A percentile compares a stretch with the other conserved stretches of the same genome.
Evolutionary conservation across 1,140 invertebrate species (phyloP).

Genomic region (Leptinotarsa defecta): DNA sequence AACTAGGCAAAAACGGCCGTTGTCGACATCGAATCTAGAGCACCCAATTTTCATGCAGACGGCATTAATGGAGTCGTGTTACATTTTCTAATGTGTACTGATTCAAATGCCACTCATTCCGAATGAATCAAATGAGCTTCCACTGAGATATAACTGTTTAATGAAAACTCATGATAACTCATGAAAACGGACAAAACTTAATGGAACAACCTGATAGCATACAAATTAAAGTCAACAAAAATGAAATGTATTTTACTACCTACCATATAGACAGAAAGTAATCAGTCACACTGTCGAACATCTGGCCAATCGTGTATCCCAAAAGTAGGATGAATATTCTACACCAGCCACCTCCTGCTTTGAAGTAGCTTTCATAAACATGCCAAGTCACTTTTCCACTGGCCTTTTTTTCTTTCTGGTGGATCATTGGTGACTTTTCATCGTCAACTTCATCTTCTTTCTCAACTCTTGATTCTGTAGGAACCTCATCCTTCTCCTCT

Average conservation of each 20-base stretch:
- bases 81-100: too few species aligned
- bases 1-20: too few species aligned
- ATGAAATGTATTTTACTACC: too few species aligned
- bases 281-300: slow-evolving; percentile 9
- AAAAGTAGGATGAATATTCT: slow-evolving; percentile 25
- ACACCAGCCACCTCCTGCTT: slow-evolving; percentile 61
- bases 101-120: too few species aligned
- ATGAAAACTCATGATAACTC: too few species aligned
- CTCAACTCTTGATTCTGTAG: not conserved
- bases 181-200: too few species aligned
- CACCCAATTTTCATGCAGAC: slow-evolving; percentile 37
- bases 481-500: slow-evolving; percentile 39
- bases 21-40: too few species aligned
- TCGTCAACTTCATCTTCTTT: slow-evolving; percentile 14
- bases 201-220: too few species aligned
- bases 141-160: too few species aligned
- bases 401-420: slow-evolving; percentile 46
- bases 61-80: slow-evolving; percentile 42
- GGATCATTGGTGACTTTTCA: slow-evolving; percentile 23
- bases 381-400: slow-evolving; percentile 62
- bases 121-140: too few species aligned
- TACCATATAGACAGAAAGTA: too few species aligned
- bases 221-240: too few species aligned
- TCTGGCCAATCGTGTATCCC: slow-evolving; percentile 29
- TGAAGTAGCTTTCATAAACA: slow-evolving; percentile 69